A percentile compares a stretch with the other conserved stretches of the same genome.
Conservation (phyloP, 2,888 invertebrate genomes). For the Lasioglossum vierecki region DNA sequence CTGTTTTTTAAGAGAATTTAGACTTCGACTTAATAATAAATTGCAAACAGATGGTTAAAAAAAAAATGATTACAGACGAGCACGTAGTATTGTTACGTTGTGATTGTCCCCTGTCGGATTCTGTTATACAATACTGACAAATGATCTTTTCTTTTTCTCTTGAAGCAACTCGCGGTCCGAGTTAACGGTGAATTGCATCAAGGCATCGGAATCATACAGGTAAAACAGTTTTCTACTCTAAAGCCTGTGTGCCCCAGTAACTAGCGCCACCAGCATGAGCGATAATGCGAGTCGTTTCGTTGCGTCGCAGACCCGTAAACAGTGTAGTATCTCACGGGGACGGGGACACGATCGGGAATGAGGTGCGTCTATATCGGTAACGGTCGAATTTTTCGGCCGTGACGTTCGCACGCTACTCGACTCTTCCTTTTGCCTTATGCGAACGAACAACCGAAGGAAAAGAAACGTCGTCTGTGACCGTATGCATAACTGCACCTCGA, state of each 20-base stretch:
- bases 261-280: conserved; percentile 76
- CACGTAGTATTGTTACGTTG: neutral
- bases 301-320: neutral
- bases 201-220: conserved; percentile 82
- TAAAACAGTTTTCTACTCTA: conserved; percentile 76
- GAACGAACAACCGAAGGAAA: neutral
- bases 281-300: neutral
- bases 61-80: neutral
- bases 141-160: conserved; percentile 66
- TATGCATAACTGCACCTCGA: neutral
- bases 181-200: conserved; percentile 78
- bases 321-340: conserved; percentile 12
- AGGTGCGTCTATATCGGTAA: conserved; percentile 24
- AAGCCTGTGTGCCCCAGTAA: conserved; percentile 65
- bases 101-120: neutral
- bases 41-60: neutral
- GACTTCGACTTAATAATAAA: neutral
- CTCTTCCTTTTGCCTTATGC: neutral
- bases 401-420: neutral
- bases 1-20: neutral
- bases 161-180: conserved; percentile 78
- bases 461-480: neutral
- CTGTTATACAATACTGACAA: neutral
- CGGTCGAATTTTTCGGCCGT: conserved; percentile 5
- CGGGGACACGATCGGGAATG: conserved; percentile 6